phyloP scores from a whole-genome alignment of 2,797 vertebrate species.

The Eospalax fontanierii region DNA sequence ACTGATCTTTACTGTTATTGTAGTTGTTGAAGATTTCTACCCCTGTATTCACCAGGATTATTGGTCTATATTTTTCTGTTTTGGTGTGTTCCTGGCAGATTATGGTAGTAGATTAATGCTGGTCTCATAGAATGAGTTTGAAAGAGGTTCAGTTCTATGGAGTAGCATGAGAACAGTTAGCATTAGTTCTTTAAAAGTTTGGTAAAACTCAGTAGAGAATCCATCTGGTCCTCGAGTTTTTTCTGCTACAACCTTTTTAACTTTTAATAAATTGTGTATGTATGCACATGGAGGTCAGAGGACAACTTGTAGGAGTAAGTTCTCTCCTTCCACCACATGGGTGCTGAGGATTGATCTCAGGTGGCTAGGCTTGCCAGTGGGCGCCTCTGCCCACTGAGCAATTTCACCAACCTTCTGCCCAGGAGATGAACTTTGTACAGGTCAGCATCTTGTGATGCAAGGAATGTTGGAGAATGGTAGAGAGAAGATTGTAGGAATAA shows the following conservation, averaged over 20 bases:
- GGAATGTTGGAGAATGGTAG: neutral
- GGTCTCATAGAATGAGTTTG: neutral
- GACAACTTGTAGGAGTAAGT: neutral
- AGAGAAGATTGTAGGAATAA: neutral
- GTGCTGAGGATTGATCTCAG: neutral
- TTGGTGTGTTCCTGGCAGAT: neutral
- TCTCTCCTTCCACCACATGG: neutral
- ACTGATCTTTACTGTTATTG: neutral
- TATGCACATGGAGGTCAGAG: neutral
- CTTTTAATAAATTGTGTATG: neutral
- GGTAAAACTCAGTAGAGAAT: neutral
- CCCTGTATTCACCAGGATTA: neutral
- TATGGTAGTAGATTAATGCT: neutral
- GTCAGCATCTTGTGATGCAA: neutral
- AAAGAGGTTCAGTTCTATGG: neutral
- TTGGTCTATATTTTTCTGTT: neutral
- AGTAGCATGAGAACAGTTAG: neutral
- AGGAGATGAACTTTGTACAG: neutral
- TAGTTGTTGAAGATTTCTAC: neutral
- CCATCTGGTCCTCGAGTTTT: neutral
- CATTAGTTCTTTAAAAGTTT: neutral
- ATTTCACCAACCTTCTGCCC: neutral
- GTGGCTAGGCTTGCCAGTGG: neutral
- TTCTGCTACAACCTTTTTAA: neutral
- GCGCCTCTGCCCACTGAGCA: neutral